A percentile compares a stretch with the other conserved stretches of the same genome.
phyloP scores from a whole-genome alignment of 2,797 vertebrate genomes.

The Lophura swinhoii region DNA sequence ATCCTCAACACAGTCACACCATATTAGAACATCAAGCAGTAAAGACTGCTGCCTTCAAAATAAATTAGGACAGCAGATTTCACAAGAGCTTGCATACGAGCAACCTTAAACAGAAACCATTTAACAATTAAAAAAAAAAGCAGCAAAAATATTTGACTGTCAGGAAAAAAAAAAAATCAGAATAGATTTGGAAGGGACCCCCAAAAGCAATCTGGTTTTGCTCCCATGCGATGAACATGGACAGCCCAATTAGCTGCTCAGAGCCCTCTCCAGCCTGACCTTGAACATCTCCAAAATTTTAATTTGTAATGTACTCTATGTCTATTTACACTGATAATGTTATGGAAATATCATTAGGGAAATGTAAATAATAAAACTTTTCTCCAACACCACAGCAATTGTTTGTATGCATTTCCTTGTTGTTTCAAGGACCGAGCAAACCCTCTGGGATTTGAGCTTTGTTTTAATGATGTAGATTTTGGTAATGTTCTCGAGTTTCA shows the following conservation, averaged over 20 bases:
- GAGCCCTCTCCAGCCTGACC: too few relatives aligned
- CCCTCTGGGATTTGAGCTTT: neutral
- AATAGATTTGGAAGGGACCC: too few relatives aligned
- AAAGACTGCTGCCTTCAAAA: neutral
- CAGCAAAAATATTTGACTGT: neutral
- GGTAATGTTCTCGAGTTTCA: neutral
- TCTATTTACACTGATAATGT: neutral
- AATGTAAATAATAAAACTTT: neutral
- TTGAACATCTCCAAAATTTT: neutral
- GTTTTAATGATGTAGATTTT: neutral
- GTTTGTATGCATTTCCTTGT: neutral
- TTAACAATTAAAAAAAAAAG: neutral
- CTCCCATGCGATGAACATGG: too few relatives aligned
- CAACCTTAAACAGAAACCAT: neutral
- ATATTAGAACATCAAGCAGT: neutral
- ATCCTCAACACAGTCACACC: too few relatives aligned
- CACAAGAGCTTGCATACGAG: accelerated
- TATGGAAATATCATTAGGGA: neutral
- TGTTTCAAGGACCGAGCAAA: neutral
- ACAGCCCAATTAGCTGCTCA: too few relatives aligned
- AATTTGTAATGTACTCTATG: neutral
- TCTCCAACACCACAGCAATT: accelerated
- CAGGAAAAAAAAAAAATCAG: neutral
- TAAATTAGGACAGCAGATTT: neutral
- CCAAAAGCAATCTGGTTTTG: too few relatives aligned